Evolutionary conservation across 2,113 vertebrate genomes (phyloP), one percentile per base, ranked within the genome.

Genomic region (Synchiropus splendidus): DNA sequence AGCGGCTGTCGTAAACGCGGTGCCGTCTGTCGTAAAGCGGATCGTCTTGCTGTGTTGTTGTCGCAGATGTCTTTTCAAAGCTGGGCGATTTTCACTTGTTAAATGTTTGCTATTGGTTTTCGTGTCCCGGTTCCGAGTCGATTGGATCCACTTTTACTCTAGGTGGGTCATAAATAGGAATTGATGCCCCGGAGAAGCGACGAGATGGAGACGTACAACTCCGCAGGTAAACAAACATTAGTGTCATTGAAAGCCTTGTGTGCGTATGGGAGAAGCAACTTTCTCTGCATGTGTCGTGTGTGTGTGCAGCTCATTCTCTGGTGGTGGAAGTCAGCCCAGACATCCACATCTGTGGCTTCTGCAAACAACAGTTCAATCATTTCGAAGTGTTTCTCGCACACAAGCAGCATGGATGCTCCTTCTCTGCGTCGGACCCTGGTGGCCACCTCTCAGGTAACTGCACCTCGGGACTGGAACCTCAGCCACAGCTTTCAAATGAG

Each of bases 321-420:
- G 68, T 92, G 75, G 85, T 94, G 37, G 92, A 96, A 58, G 85
- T 94, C 57, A 91, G 89, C 1, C 91, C 94, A 0, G 95, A 99
- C 52, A 92, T 96, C 53, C 95, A 99, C 64, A 99, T 99, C 58
- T 99, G 95, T 1, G 95, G 95, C 53, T 82, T 94, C 70, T 99
- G 95, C 77, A 96, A 94, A 67, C 91, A 95, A 64, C 92, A 98
- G 75, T 99, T 90, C 62, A 93, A 90, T 71, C 92, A 94, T 57
- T 78, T 93, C 43, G 90, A 97, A 10, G 72, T 88, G 4, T 98
- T 98, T 31, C 86, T 93, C 1, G 86, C 87, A 14, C 95, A 98
- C 69, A 99, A 99, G 77, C 91, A 93, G 51, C 91, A 85, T 8
- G 89, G 88, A 42, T 97, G 94, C 60, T 89, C 90, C 16, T 66